Evolutionary conservation across 1,140 invertebrate genomes (phyloP), one percentile per base, ranked within the genome.

Genomic region (Drosophila paulistorum): DNA sequence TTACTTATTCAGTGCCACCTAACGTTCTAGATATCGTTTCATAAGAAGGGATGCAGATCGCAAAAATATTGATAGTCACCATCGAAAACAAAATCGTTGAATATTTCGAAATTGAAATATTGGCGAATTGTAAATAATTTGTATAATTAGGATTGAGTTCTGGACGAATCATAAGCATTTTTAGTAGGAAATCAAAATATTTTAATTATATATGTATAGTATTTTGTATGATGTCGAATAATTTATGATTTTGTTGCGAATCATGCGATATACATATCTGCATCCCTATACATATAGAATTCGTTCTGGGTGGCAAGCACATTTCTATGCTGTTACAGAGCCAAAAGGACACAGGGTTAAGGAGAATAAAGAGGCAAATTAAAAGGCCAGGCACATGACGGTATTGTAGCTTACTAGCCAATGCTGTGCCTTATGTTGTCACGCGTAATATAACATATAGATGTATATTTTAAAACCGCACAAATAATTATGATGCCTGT

Each of bases 351-450:
- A 62, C 51, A 75, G 55, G 42, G 33, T 33, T 33, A 68, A 69
- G 59, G 41, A 59, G 17, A 51, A 51, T 51, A 23, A 51, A 51
- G 45, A 51, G 45, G 17, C 45, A 51, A 51, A 23, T 51, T 51
- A 51, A 67, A 71, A 59, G 71, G 71, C 72, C 55, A 74, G 71
- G 71, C 72, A 74, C 71, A 60, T 74, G 11, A 41, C 54, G 69
- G 69, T 64, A 54, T 60, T 30, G 35, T 23, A 57, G 61, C 35
- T 57, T 42, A 41, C 7, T 35, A 41, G 67, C 39, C 35, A 58
- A 20, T 61, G 41, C 68, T 64, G 30, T 64, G 20, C 26, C 64
- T 74, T 64, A 69, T 70, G 45, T 23, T 51, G 45, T 74, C 54
- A 64, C 63, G 63, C 45, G 39, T 37, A 58, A 45, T 54, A 65